Conservation (phyloP, 2,888 invertebrate genomes). For the Seira ritae region DNA sequence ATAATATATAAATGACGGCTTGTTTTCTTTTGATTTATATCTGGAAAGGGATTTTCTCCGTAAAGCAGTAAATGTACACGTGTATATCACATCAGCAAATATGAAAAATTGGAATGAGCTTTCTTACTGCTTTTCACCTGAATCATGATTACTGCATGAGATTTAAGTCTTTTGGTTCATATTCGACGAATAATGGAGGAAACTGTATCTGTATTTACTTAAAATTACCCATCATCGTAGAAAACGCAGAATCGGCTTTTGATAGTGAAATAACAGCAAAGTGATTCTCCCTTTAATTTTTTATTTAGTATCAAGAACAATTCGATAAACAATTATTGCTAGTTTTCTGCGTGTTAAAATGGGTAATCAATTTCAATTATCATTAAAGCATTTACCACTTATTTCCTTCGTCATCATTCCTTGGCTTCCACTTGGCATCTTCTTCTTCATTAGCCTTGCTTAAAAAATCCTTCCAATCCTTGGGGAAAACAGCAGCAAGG, state of each 20-base stretch:
- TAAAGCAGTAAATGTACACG: neutral
- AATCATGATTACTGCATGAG: neutral
- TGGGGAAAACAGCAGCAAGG: neutral
- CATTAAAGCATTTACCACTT: slow-evolving; percentile 71
- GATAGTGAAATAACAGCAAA: too few relatives aligned
- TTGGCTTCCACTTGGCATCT: slow-evolving; percentile 68
- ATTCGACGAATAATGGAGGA: too few relatives aligned
- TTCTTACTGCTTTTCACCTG: neutral
- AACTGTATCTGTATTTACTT: too few relatives aligned
- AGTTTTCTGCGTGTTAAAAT: too few relatives aligned
- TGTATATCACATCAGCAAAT: neutral
- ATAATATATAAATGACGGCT: neutral
- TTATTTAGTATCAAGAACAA: too few relatives aligned
- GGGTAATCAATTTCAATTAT: neutral
- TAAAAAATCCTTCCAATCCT: neutral
- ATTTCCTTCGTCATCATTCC: slow-evolving; percentile 73
- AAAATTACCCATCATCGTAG: too few relatives aligned
- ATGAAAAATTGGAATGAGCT: too few relatives aligned
- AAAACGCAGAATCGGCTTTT: neutral
- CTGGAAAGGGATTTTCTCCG: neutral
- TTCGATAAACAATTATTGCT: too few relatives aligned
- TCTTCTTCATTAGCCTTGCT: slow-evolving; percentile 66
- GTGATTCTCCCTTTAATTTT: too few relatives aligned
- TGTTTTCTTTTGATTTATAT: neutral
- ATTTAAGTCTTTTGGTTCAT: too few relatives aligned